Conservation (phyloP, 2,888 invertebrate genomes). For the Drosophila buzzatii region DNA sequence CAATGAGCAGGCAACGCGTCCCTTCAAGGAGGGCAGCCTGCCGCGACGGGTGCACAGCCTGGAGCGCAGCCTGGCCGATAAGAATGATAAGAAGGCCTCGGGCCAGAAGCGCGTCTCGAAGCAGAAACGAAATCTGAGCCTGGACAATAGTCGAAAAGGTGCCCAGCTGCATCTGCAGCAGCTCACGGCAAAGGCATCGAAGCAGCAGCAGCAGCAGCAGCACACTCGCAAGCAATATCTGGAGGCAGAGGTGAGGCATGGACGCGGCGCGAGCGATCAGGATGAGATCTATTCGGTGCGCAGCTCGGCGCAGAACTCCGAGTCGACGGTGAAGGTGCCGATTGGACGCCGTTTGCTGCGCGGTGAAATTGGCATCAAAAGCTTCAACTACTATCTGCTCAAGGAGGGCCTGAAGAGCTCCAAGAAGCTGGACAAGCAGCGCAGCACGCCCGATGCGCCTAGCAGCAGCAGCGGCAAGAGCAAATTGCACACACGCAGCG, state of each 20-base stretch:
- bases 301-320: slow-evolving; percentile 69
- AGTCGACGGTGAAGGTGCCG: slow-evolving; percentile 77
- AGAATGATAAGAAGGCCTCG: slow-evolving; percentile 62
- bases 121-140: slow-evolving; percentile 82
- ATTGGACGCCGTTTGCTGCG: slow-evolving; percentile 84
- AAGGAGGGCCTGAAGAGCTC: slow-evolving; percentile 85
- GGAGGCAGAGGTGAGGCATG: slow-evolving; percentile 38
- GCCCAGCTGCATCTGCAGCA: slow-evolving; percentile 29
- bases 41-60: slow-evolving; percentile 82
- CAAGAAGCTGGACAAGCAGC: slow-evolving; percentile 83
- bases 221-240: slow-evolving; percentile 64
- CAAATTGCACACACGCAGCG: slow-evolving; percentile 81
- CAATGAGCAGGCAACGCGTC: slow-evolving; percentile 61
- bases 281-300: slow-evolving; percentile 73
- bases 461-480: slow-evolving; percentile 46
- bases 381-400: slow-evolving; percentile 85
- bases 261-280: slow-evolving; percentile 39
- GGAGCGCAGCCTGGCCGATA: slow-evolving; percentile 75
- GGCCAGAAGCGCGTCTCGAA: slow-evolving; percentile 79
- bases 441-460: slow-evolving; percentile 27
- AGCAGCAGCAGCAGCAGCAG: slow-evolving; percentile 63
- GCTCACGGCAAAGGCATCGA: slow-evolving; percentile 7
- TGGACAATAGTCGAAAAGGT: slow-evolving; percentile 76
- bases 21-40: slow-evolving; percentile 51
- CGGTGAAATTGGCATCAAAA: slow-evolving; percentile 85